Percentiles rank a stretch among this genome's conserved stretches.
These are phyloP conservation scores for Copidosoma floridanum DNA, from an alignment of 1,140 invertebrate genomes.

Conservation along the genomic window DNA sequence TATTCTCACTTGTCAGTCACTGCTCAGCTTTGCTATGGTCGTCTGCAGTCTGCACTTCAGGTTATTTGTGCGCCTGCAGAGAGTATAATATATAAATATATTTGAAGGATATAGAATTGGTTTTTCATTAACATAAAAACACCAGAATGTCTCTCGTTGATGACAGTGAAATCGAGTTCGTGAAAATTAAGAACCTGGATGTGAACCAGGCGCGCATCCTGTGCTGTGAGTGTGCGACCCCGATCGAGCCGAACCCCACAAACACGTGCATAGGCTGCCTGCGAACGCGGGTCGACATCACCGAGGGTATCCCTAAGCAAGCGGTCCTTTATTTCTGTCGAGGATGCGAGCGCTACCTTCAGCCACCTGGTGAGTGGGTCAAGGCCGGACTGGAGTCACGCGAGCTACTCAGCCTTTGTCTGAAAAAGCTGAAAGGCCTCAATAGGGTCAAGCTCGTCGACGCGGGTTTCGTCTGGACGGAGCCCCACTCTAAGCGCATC, in stretches of 20 bases:
- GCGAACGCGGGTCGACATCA: slow-evolving; percentile 88
- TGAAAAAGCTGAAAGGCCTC: slow-evolving; percentile 92
- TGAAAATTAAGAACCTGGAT: too few species aligned
- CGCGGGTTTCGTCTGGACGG: slow-evolving; percentile 98
- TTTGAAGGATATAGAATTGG: too few species aligned
- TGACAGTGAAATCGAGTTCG: too few species aligned
- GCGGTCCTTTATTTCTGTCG: slow-evolving; percentile 84
- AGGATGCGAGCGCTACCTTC: slow-evolving; percentile 91
- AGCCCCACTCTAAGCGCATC: slow-evolving; percentile 96
- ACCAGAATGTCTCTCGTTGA: too few species aligned
- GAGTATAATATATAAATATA: too few species aligned
- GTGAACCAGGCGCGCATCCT: slow-evolving; percentile 48
- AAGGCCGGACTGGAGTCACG: slow-evolving; percentile 86
- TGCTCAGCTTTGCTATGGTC: too few species aligned
- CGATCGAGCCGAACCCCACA: slow-evolving; percentile 90
- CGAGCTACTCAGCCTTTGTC: slow-evolving; percentile 87
- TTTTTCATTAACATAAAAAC: too few species aligned
- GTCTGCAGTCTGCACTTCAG: too few species aligned
- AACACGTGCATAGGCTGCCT: slow-evolving; percentile 98
- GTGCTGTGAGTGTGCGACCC: slow-evolving; percentile 78
- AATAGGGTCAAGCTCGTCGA: slow-evolving; percentile 89
- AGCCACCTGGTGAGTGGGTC: slow-evolving; percentile 92
- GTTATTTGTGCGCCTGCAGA: too few species aligned
- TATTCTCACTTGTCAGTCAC: too few species aligned
- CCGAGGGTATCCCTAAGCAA: slow-evolving; percentile 95